A percentile compares a stretch with the other conserved stretches of the same genome.
Conservation (phyloP, 2,113 vertebrate species). For the Pseudorectes ferrugineus region DNA sequence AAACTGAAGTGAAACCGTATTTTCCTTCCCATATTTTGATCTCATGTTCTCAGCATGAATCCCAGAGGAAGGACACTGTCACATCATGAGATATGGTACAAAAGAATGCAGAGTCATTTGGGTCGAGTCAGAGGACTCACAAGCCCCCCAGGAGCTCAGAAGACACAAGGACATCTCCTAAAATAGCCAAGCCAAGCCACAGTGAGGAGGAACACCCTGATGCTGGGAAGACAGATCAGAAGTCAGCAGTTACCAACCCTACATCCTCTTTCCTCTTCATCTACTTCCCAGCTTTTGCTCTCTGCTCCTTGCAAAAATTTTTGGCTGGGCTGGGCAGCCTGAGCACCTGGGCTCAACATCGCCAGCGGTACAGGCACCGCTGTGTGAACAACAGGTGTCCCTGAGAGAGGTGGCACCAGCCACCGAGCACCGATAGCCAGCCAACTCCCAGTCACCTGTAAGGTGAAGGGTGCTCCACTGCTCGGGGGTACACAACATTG, state of each 20-base stretch:
- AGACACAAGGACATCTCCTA: neutral
- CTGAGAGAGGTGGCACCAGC: neutral
- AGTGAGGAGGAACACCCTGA: neutral
- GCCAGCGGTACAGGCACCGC: fast-evolving
- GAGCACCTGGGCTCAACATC: neutral
- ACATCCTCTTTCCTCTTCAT: neutral
- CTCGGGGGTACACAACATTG: fast-evolving
- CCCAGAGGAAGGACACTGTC: neutral
- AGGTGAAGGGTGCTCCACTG: neutral
- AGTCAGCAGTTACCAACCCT: neutral
- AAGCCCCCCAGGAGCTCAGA: neutral
- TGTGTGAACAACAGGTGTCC: neutral
- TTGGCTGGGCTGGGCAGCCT: neutral
- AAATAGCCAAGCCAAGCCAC: neutral
- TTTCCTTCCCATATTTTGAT: neutral
- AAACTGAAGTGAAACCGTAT: neutral
- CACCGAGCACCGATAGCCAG: fast-evolving
- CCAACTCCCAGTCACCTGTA: fast-evolving
- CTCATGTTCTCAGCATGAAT: neutral
- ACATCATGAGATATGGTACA: neutral
- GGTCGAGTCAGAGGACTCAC: neutral
- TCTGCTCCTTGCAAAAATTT: neutral
- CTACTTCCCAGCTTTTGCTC: neutral
- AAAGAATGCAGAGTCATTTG: neutral
- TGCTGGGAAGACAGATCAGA: neutral